phyloP scores from a whole-genome alignment of 2,888 invertebrate species.

The Horisme vitalbata region DNA sequence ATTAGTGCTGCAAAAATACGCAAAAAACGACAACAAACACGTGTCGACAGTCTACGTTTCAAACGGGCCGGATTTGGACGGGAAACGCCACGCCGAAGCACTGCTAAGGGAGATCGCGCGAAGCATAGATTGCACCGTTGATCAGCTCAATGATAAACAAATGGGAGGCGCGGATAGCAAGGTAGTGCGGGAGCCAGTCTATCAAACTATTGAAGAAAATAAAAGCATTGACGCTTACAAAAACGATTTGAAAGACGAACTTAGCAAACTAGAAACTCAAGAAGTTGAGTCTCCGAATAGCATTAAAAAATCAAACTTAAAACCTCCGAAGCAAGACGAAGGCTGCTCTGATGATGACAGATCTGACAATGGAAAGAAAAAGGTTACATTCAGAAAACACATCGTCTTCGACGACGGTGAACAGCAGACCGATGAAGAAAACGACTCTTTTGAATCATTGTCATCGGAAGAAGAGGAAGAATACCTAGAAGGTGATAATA shows the following conservation, averaged over 20 bases:
- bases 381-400: conserved; percentile 74
- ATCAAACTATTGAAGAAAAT: conserved; percentile 51
- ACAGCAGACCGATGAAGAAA: conserved; percentile 72
- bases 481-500: conserved; percentile 65
- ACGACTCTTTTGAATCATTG: conserved; percentile 70
- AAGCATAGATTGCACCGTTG: conserved; percentile 72
- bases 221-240: conserved; percentile 53
- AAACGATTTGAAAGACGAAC: conserved; percentile 61
- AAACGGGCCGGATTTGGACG: conserved; percentile 61
- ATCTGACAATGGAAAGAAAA: conserved; percentile 71
- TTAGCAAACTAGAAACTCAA: conserved; percentile 56
- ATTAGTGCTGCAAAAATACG: conserved; percentile 74
- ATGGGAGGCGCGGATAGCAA: conserved; percentile 68
- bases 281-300: conserved; percentile 54
- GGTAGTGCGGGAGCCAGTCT: conserved; percentile 48
- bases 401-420: conserved; percentile 80
- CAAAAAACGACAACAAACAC: conserved; percentile 65
- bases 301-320: conserved; percentile 69
- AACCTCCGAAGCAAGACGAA: conserved; percentile 70
- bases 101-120: conserved; percentile 71
- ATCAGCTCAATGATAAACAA: conserved; percentile 57
- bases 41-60: conserved; percentile 73
- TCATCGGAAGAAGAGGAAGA: conserved; percentile 64
- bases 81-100: conserved; percentile 71
- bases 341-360: conserved; percentile 73